A percentile compares a stretch with the other conserved stretches of the same genome.
phyloP scores from a whole-genome alignment of 2,113 vertebrate species.

The Myiozetetes cayanensis region DNA sequence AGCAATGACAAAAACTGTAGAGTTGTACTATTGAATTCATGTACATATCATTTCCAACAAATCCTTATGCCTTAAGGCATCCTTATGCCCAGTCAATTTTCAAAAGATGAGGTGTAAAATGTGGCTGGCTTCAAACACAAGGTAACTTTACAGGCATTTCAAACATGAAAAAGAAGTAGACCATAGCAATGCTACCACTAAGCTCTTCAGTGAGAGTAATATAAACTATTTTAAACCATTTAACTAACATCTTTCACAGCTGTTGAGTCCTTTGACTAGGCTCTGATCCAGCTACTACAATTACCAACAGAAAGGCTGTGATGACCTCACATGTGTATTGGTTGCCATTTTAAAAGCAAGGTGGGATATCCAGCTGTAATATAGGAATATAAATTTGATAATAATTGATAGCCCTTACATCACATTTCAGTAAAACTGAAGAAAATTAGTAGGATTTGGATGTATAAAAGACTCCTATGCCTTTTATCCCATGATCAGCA shows the following conservation, averaged over 20 bases:
- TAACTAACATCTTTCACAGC: slow-evolving; percentile 11
- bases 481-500: background rate
- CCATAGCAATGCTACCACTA: background rate
- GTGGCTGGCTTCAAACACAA: background rate
- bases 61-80: too few species aligned
- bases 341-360: background rate
- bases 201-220: background rate
- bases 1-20: background rate
- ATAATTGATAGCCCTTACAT: background rate
- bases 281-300: background rate
- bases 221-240: background rate
- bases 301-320: background rate
- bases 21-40: background rate
- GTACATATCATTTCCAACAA: background rate
- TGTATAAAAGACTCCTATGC: background rate
- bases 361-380: background rate
- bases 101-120: background rate
- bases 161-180: background rate
- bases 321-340: rapidly evolving
- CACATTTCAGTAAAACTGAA: background rate
- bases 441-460: background rate
- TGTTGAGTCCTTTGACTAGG: background rate
- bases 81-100: background rate
- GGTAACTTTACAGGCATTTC: background rate
- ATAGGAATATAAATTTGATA: background rate